Evolutionary conservation across 2,888 invertebrate genomes (phyloP), one percentile per base, ranked within the genome.

Genomic region (Julus scandinavius): DNA sequence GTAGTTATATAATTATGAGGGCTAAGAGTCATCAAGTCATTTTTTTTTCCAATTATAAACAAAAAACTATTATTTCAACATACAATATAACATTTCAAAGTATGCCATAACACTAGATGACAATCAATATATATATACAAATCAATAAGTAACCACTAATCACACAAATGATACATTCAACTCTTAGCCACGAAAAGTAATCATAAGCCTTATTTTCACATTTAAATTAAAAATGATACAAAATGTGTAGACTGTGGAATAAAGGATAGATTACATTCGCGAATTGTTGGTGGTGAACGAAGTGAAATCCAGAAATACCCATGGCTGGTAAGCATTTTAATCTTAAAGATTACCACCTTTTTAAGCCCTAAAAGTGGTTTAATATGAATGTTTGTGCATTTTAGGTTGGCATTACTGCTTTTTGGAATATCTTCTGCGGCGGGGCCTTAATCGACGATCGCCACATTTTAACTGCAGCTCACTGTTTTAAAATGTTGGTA

Each of bases 211-310:
- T 17, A 58, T 58, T 58, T 58, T n/a, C 13, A 15, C n/a, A 58
- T 58, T 29, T 72, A 72, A 72, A 63, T 63, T 63, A 20, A n/a
- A 29, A 29, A 72, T 58, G 4, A 17, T 20, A 29, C 63, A 1
- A 72, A 20, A 7, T 85, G 41, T 45, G 2, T 85, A 85, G 85
- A 45, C 5, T 85, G 85, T 45, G 85, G 85, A 85, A 11, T 45
- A 85, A 45, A 11, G 45, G 50, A 85, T 11, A 45, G 85, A 45
- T 20, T 85, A n/a, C 49, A 85, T 85, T 85, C 87, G 3, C 87
- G 87, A 58, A 87, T 87, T 54, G 87, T 87, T 29, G 87, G 87
- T 50, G 87, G 87, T 11, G 58, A 87, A 63, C 87, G 87, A 3
- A 87, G 87, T 29, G 38, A 63, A 6, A 87, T 87, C 38, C 87